phyloP scores from a whole-genome alignment of 2,888 invertebrate genomes.

The Leucophenga montana region DNA sequence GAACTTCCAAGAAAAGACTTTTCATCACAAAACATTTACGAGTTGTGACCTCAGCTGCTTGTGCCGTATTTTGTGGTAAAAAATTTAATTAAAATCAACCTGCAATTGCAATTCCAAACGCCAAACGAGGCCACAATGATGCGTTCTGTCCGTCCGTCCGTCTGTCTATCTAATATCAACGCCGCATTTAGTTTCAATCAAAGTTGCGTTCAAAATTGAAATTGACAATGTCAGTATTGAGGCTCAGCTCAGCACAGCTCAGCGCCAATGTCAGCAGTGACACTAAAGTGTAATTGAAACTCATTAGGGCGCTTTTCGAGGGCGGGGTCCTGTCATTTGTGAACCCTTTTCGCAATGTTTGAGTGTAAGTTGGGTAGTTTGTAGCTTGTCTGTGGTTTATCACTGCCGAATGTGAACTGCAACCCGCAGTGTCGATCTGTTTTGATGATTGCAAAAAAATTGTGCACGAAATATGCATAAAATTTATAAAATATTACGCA shows the following conservation, averaged over 20 bases:
- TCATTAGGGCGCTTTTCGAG: conserved; percentile 64
- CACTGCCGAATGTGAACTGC: not conserved
- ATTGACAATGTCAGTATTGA: not conserved
- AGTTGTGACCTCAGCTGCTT: conserved; percentile 56
- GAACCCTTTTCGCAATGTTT: conserved; percentile 8
- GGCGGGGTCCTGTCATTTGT: not conserved
- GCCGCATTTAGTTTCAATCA: conserved; percentile 64
- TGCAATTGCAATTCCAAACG: conserved; percentile 27
- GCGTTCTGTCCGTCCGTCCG: conserved; percentile 15
- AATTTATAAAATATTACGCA: conserved; percentile 18
- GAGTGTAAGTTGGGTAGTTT: not conserved
- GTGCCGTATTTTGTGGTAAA: conserved; percentile 51
- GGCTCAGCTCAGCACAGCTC: conserved; percentile 41
- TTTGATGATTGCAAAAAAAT: not conserved
- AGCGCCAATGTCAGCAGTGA: conserved; percentile 45
- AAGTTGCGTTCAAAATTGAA: conserved; percentile 54
- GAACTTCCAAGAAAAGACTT: not conserved
- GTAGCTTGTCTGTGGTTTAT: conserved; percentile 1
- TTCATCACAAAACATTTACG: conserved; percentile 42
- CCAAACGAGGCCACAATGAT: not conserved
- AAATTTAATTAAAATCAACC: conserved; percentile 63
- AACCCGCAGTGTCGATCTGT: not conserved
- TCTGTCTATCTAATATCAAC: conserved; percentile 20
- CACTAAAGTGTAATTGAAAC: conserved; percentile 57
- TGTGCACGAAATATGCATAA: conserved; percentile 7